These are phyloP conservation scores for Mus musculus DNA, from an alignment of 2,113 vertebrate species.

Conservation along the genomic window DNA sequence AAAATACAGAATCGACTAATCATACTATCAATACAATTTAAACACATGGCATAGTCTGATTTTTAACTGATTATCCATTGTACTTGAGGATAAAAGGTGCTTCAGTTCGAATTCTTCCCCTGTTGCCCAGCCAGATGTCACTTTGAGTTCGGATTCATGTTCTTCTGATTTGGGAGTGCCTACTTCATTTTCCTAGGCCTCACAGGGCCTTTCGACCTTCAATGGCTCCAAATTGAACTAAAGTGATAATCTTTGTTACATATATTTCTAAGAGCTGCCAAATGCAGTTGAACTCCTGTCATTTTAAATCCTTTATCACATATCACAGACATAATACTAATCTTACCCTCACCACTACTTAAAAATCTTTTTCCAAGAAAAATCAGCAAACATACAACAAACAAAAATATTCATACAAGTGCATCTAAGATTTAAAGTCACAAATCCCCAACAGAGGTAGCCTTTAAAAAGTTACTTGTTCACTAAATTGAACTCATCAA, in stretches of 20 bases:
- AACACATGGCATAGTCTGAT: background rate
- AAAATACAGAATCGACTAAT: background rate
- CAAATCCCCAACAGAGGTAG: background rate
- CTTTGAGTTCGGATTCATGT: background rate
- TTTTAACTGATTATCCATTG: background rate
- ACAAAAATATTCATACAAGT: background rate
- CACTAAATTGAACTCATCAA: no score
- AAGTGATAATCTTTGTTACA: background rate
- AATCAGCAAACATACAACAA: background rate
- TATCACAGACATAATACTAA: background rate
- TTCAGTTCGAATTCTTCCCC: background rate
- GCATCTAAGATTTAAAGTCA: background rate
- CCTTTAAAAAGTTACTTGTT: background rate
- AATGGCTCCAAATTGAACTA: background rate
- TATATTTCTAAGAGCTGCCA: background rate
- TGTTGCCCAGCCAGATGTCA: background rate
- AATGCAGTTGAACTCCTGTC: background rate
- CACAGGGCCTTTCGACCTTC: background rate
- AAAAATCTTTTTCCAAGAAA: background rate
- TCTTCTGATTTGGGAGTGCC: background rate
- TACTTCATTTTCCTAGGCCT: background rate
- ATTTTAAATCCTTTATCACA: background rate
- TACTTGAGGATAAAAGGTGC: background rate
- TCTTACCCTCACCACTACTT: background rate
- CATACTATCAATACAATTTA: background rate